A percentile compares a stretch with the other conserved stretches of the same genome.
Evolutionary conservation across 2,113 vertebrate genomes (phyloP).

Genomic region (Orycteropus afer): DNA sequence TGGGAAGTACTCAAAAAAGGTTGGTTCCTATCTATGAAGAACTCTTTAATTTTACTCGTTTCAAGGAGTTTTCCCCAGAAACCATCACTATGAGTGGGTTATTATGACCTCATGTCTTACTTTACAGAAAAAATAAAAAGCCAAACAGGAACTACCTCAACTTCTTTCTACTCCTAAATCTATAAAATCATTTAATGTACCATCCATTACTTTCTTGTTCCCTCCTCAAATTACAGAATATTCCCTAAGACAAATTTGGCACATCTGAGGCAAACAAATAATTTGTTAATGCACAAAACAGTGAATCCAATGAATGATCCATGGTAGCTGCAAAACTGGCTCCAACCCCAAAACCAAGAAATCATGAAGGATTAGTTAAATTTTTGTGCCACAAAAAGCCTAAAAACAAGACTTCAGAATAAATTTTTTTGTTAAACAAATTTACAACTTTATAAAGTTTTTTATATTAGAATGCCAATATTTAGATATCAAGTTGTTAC

Average conservation of each 20-base stretch:
- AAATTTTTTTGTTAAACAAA: not conserved
- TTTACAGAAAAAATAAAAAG: slow-evolving; percentile 41
- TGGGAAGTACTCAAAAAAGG: slow-evolving; percentile 20
- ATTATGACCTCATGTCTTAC: not conserved
- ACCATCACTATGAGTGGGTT: not conserved
- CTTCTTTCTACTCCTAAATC: slow-evolving; percentile 5
- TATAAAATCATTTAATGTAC: not conserved
- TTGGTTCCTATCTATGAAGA: not conserved
- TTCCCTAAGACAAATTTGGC: not conserved
- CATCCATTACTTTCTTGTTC: slow-evolving; percentile 1
- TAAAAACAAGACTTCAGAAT: slow-evolving; percentile 24
- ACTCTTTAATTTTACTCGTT: slow-evolving; percentile 16
- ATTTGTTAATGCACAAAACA: not conserved
- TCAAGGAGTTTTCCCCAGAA: slow-evolving; percentile 22
- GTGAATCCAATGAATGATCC: not conserved
- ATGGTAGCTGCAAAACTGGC: slow-evolving; percentile 27
- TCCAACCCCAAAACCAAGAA: slow-evolving; percentile 12
- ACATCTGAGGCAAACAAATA: slow-evolving; percentile 31
- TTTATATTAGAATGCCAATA: slow-evolving; percentile 31
- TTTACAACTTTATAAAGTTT: not conserved
- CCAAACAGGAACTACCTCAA: not conserved
- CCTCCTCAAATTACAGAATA: slow-evolving; percentile 33
- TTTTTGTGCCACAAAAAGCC: not conserved
- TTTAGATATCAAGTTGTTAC: not conserved
- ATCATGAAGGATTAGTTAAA: slow-evolving; percentile 19